Evolutionary conservation across 2,888 invertebrate species (phyloP), one percentile per base, ranked within the genome.

Genomic region (Agrypnus murinus): DNA sequence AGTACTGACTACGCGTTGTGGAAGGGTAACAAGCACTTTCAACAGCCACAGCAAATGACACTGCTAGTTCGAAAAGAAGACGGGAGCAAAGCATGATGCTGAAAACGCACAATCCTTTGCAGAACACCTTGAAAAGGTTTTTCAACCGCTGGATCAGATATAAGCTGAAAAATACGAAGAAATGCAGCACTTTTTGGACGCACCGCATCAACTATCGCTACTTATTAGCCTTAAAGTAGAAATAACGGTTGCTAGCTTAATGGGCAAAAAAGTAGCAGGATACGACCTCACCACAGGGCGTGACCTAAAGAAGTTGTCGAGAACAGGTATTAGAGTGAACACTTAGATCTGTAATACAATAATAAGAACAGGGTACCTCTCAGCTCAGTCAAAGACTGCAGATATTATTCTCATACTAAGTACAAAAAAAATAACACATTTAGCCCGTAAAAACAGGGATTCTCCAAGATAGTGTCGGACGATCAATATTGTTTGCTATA

Each of bases 1-100:
- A 25, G 31, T 48, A 53, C 64, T 6, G 38, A 63, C 32, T 63
- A 55, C 40, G n/a, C n/a, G n/a, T n/a, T n/a, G n/a, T n/a, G n/a
- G n/a, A n/a, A n/a, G n/a, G n/a, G n/a, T n/a, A n/a, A n/a, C n/a
- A n/a, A n/a, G n/a, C n/a, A n/a, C n/a, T n/a, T n/a, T n/a, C n/a
- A n/a, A n/a, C n/a, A 40, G 19, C 45, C 48, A 48, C 63, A 43
- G 17, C 65, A 34, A n/a, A 34, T 36, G 31, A 25, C 40, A 40
- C 53, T 45, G 43, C 65, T 31, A 31, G 15, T 40, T 19, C 17
- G 43, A 19, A 40, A 58, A 40, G n/a, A 17, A 36, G 58, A 45
- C 34, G 34, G 34, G 45, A 45, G 45, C 45, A 8, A 59, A 9
- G 14, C 25, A 12, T 10, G 14, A 43, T 45, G 7, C 12, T 43